Evolutionary conservation across 1,140 invertebrate genomes (phyloP).

Genomic region (Ceratosolen fusciceps): DNA sequence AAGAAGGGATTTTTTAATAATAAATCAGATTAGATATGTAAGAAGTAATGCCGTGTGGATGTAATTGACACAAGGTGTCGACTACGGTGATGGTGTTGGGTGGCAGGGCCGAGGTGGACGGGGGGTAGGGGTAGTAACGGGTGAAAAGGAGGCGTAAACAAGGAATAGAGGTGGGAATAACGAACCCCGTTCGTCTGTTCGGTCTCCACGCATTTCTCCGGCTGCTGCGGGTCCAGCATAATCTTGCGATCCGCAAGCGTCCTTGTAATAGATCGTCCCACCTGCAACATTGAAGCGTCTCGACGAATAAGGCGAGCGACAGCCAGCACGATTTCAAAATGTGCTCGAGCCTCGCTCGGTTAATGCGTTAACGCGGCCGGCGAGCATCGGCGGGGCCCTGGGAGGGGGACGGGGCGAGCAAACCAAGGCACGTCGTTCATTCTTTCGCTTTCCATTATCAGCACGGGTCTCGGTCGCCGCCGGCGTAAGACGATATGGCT

Average conservation of each 20-base stretch:
- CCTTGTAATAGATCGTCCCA: slow-evolving; percentile 57
- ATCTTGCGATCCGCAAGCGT: slow-evolving; percentile 49
- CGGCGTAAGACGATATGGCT: neutral
- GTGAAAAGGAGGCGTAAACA: no score
- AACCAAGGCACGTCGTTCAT: no score
- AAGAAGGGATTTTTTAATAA: neutral
- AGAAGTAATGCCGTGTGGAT: no score
- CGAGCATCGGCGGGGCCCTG: neutral
- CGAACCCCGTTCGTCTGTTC: slow-evolving; percentile 58
- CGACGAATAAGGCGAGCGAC: slow-evolving; percentile 5
- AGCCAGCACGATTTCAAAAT: slow-evolving; percentile 26
- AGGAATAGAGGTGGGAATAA: no score
- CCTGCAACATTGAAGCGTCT: slow-evolving; percentile 52
- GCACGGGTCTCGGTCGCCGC: neutral
- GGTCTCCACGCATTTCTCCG: slow-evolving; percentile 57
- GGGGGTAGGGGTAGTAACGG: no score
- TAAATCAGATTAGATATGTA: no score
- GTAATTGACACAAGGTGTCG: no score
- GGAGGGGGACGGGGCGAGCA: neutral
- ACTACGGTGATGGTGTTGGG: no score
- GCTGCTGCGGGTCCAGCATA: slow-evolving; percentile 12
- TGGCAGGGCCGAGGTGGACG: no score
- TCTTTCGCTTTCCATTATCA: neutral
- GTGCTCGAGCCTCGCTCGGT: neutral
- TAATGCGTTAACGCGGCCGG: neutral